Conservation (phyloP, 2,113 vertebrate species). For the Anguilla japonica region DNA sequence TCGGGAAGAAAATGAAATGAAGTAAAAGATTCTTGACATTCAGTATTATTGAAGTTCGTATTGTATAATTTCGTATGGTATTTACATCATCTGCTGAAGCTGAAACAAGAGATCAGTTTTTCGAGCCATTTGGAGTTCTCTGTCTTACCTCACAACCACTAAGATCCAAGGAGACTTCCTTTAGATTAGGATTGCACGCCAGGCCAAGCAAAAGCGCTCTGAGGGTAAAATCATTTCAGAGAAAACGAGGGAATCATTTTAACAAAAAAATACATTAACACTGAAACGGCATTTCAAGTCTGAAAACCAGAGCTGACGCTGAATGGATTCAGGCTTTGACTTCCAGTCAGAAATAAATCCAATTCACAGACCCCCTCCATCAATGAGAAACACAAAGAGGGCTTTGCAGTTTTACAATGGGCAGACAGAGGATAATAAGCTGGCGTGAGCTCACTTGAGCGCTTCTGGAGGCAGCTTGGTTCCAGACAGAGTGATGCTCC, state of each 20-base stretch:
- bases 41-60: too few relatives aligned
- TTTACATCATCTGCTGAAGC: neutral
- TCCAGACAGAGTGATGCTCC: constrained; percentile 85
- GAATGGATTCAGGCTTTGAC: neutral
- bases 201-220: constrained; percentile 90
- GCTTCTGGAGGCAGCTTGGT: constrained; percentile 88
- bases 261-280: neutral
- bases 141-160: constrained; percentile 91
- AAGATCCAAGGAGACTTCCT: constrained; percentile 91
- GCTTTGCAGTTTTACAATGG: neutral
- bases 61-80: too few relatives aligned
- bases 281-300: neutral
- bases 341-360: neutral
- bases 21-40: neutral
- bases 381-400: neutral
- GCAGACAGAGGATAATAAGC: neutral
- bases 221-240: constrained; percentile 45
- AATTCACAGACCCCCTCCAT: neutral
- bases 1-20: neutral
- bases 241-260: neutral
- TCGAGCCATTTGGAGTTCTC: neutral
- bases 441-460: constrained; percentile 81
- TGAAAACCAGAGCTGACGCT: neutral
- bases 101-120: neutral
- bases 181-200: constrained; percentile 89